These are phyloP conservation scores for Eueides isabella DNA, from an alignment of 1,140 invertebrate species.

Conservation along the genomic window DNA sequence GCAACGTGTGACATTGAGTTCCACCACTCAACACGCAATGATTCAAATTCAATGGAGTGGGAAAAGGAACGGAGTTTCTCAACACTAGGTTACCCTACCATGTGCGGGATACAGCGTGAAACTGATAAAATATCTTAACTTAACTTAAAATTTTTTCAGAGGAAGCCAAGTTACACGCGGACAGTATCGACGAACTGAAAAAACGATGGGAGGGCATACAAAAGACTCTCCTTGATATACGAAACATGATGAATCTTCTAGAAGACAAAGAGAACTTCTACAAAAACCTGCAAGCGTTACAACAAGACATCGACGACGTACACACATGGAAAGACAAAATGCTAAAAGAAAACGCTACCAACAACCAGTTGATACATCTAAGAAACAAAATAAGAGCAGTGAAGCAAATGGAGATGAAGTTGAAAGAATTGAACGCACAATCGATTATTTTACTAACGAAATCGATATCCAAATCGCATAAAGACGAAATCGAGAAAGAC, in stretches of 20 bases:
- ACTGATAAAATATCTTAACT: too few relatives aligned
- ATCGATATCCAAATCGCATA: slow-evolving; percentile 55
- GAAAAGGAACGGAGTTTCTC: too few relatives aligned
- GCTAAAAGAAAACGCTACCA: slow-evolving; percentile 53
- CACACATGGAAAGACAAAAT: slow-evolving; percentile 64
- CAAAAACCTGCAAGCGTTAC: slow-evolving; percentile 53
- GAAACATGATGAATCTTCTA: slow-evolving; percentile 66
- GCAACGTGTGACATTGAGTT: too few relatives aligned
- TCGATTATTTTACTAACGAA: slow-evolving; percentile 67
- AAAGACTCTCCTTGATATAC: slow-evolving; percentile 55
- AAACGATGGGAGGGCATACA: slow-evolving; percentile 64
- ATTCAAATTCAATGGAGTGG: too few relatives aligned
- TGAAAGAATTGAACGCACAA: slow-evolving; percentile 66
- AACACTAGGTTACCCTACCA: too few relatives aligned
- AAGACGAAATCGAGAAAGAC: slow-evolving; percentile 61
- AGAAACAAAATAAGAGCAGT: slow-evolving; percentile 63
- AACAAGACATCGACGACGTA: slow-evolving; percentile 60
- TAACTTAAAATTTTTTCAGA: too few relatives aligned
- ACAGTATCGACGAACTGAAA: slow-evolving; percentile 61
- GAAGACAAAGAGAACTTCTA: slow-evolving; percentile 69
- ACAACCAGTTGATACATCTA: slow-evolving; percentile 71
- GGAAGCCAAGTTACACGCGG: slow-evolving; percentile 61
- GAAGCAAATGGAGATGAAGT: slow-evolving; percentile 65
- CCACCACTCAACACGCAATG: too few relatives aligned
- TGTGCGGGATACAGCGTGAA: too few relatives aligned